A percentile compares a stretch with the other conserved stretches of the same genome.
Conservation (phyloP, 2,113 vertebrate genomes). For the Alosa alosa region DNA sequence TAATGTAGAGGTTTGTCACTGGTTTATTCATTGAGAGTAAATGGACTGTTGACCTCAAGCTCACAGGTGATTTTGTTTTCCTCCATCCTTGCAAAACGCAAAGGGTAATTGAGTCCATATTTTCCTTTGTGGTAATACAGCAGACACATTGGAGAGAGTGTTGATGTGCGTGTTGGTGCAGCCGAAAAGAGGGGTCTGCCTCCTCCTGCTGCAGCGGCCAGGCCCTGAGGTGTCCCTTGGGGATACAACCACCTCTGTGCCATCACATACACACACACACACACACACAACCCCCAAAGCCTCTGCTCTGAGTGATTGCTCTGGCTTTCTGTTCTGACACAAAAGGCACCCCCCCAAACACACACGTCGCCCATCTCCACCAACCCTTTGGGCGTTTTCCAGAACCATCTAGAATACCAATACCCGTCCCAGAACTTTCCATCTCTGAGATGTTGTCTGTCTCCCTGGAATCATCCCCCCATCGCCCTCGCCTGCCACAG, state of each 20-base stretch:
- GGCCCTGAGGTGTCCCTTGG: conserved; percentile 23
- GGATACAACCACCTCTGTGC: not conserved
- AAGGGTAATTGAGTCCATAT: conserved; percentile 19
- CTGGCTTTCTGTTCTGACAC: conserved; percentile 25
- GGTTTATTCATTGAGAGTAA: not conserved
- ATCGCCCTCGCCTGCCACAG: no score
- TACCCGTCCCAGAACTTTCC: conserved; percentile 26
- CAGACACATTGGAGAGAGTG: not conserved
- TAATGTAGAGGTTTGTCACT: not conserved
- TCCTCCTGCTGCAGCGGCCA: conserved; percentile 7
- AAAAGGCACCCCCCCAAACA: not conserved
- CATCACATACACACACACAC: not conserved
- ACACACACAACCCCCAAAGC: not conserved
- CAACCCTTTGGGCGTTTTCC: not conserved
- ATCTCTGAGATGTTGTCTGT: not conserved
- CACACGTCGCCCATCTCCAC: not conserved
- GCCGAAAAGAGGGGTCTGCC: not conserved
- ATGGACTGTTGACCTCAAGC: not conserved
- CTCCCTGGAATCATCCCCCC: not conserved
- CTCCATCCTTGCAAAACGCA: not conserved
- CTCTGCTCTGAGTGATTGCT: conserved; percentile 31
- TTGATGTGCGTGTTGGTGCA: not conserved
- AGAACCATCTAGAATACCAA: conserved; percentile 44
- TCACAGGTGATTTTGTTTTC: not conserved
- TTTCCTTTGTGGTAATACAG: not conserved